Evolutionary conservation across 2,888 invertebrate genomes (phyloP).

Genomic region (Meiosimyza platycephala): DNA sequence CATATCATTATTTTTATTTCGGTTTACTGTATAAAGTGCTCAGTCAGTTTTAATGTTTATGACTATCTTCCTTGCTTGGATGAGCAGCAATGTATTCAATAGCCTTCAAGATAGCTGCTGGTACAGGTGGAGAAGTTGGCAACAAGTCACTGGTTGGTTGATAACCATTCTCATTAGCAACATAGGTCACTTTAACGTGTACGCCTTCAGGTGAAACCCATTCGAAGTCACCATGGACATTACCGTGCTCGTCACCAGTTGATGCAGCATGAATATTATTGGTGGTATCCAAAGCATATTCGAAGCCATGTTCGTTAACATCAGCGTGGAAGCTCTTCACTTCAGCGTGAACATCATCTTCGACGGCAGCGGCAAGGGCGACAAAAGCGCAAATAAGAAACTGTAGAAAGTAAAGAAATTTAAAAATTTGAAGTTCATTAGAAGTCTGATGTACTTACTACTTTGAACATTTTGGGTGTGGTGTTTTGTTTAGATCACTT

Average conservation of each 20-base stretch:
- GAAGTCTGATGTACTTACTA: conserved; percentile 11
- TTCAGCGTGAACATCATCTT: conserved; percentile 44
- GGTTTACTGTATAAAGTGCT: too few species aligned
- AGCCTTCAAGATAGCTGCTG: conserved; percentile 48
- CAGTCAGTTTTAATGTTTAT: not conserved
- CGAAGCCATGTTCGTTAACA: conserved; percentile 56
- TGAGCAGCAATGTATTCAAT: conserved; percentile 69
- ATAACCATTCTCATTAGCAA: conserved; percentile 59
- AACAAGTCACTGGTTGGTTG: conserved; percentile 49
- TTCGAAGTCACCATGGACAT: conserved; percentile 54
- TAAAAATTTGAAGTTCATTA: too few species aligned
- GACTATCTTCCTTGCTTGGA: conserved; percentile 49
- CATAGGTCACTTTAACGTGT: conserved; percentile 52
- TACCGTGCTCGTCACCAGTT: conserved; percentile 57
- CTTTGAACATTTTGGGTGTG: conserved; percentile 36
- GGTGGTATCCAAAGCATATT: conserved; percentile 50
- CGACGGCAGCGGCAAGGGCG: conserved; percentile 47
- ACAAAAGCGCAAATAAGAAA: conserved; percentile 44
- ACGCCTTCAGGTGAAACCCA: conserved; percentile 59
- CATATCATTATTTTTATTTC: too few species aligned
- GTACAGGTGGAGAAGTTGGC: conserved; percentile 52
- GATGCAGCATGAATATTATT: conserved; percentile 52
- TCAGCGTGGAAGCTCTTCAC: conserved; percentile 44
- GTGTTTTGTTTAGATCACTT: conserved; percentile 44
- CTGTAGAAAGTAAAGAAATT: not conserved